A percentile compares a stretch with the other conserved stretches of the same genome.
Evolutionary conservation across 1,140 invertebrate genomes (phyloP).

Genomic region (Solen grandis): DNA sequence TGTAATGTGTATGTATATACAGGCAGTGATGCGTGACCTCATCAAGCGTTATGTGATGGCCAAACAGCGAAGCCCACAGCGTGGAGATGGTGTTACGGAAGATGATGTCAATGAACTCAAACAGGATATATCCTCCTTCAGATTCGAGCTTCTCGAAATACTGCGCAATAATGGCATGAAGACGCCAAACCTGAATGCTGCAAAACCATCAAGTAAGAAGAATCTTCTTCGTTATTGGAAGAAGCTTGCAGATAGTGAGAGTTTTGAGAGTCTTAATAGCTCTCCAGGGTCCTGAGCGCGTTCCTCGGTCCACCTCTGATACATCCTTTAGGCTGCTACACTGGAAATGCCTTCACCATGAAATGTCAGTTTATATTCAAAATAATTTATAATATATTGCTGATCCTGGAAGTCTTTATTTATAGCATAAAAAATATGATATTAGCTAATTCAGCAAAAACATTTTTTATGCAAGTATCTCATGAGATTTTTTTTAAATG

Average conservation of each 20-base stretch:
- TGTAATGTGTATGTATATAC: no score
- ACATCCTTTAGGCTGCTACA: neutral
- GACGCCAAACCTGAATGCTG: conserved; percentile 75
- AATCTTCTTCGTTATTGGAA: conserved; percentile 72
- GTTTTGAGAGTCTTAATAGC: conserved; percentile 64
- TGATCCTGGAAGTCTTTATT: no score
- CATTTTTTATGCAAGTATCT: no score
- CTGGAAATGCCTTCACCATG: neutral
- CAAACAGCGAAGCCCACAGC: conserved; percentile 94
- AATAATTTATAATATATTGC: no score
- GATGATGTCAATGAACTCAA: conserved; percentile 99
- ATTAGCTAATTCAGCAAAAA: no score
- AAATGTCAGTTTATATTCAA: neutral
- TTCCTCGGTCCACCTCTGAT: neutral
- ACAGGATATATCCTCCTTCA: conserved; percentile 90
- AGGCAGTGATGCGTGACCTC: conserved; percentile 97
- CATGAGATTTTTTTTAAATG: no score
- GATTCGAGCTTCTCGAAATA: conserved; percentile 95
- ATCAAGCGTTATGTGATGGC: conserved; percentile 96
- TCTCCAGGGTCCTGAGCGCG: neutral
- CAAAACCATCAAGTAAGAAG: conserved; percentile 78
- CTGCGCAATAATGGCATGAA: conserved; percentile 83
- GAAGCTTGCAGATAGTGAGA: conserved; percentile 63
- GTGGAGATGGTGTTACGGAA: conserved; percentile 99
- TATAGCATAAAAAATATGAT: no score